Percentiles rank a stretch among this genome's conserved stretches.
phyloP scores from a whole-genome alignment of 2,797 vertebrate species.

The Paratrypauchen microcephalus region DNA sequence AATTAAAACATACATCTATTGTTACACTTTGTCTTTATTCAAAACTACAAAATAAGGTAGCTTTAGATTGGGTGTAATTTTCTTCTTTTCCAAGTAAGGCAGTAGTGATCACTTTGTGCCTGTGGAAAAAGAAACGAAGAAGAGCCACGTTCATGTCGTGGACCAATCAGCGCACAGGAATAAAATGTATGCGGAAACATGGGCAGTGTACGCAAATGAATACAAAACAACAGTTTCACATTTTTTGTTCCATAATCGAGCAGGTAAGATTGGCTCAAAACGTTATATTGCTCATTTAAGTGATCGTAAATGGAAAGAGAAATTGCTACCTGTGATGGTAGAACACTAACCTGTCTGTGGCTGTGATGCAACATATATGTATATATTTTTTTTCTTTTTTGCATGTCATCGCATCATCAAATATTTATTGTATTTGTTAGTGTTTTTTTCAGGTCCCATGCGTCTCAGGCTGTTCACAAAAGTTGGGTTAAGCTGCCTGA shows the following conservation, averaged over 20 bases:
- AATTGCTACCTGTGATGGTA: too few species aligned
- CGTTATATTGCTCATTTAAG: not conserved
- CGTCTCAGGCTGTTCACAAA: rapidly evolving
- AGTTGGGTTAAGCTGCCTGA: not conserved
- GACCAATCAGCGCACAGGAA: constrained; percentile 19
- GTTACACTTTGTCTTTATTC: not conserved
- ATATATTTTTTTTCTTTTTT: not conserved
- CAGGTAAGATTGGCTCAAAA: not conserved
- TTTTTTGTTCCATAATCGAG: not conserved
- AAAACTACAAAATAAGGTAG: not conserved
- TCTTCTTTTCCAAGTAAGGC: constrained; percentile 18
- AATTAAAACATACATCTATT: constrained; percentile 3
- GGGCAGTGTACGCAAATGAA: too few species aligned
- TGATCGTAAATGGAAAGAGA: not conserved
- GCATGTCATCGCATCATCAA: not conserved
- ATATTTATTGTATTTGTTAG: too few species aligned
- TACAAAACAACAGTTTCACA: not conserved
- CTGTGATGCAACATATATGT: too few species aligned
- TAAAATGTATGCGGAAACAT: not conserved
- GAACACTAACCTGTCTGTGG: not conserved
- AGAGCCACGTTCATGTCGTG: constrained; percentile 21
- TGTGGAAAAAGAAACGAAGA: rapidly evolving
- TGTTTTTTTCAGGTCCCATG: constrained; percentile 41
- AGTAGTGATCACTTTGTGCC: not conserved
- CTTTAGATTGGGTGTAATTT: not conserved